A percentile compares a stretch with the other conserved stretches of the same genome.
Evolutionary conservation across 2,888 invertebrate species (phyloP).

Genomic region (Temnothorax ravouxi): DNA sequence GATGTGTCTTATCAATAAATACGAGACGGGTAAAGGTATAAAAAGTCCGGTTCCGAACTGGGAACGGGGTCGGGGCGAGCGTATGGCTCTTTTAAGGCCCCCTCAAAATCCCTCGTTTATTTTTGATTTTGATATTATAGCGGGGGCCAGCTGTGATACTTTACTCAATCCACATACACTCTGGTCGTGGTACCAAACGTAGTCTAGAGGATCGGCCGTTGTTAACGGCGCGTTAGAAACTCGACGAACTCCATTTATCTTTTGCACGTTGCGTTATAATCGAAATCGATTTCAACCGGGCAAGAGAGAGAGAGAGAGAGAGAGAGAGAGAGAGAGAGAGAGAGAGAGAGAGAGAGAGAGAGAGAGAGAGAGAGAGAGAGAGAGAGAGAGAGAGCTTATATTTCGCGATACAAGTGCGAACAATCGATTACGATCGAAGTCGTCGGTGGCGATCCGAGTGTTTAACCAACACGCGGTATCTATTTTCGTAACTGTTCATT

Average conservation of each 20-base stretch:
- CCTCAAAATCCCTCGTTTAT: slow-evolving; percentile 74
- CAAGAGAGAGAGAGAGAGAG: slow-evolving; percentile 3
- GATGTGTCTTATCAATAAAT: slow-evolving; percentile 67
- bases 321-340: slow-evolving; percentile 1
- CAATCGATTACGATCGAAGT: slow-evolving; percentile 13
- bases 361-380: slow-evolving; percentile 5
- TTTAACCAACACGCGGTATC: slow-evolving; percentile 4
- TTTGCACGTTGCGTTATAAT: slow-evolving; percentile 50
- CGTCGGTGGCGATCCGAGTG: slow-evolving; percentile 4
- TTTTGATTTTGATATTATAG: slow-evolving; percentile 78
- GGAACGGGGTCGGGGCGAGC: slow-evolving; percentile 71
- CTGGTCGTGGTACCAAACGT: slow-evolving; percentile 75
- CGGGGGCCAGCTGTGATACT: slow-evolving; percentile 85
- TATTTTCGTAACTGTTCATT: slow-evolving; percentile 33
- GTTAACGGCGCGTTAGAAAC: slow-evolving; percentile 53
- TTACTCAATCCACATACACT: slow-evolving; percentile 74
- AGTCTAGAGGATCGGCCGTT: slow-evolving; percentile 72
- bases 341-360: background rate
- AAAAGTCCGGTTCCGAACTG: slow-evolving; percentile 53
- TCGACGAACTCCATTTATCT: slow-evolving; percentile 63
- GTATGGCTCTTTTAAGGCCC: slow-evolving; percentile 79
- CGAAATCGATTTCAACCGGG: slow-evolving; percentile 15
- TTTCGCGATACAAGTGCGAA: background rate
- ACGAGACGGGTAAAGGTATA: slow-evolving; percentile 60
- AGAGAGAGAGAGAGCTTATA: background rate